Conservation (phyloP, 2,797 vertebrate species). For the Stomatorhinus walkeri region DNA sequence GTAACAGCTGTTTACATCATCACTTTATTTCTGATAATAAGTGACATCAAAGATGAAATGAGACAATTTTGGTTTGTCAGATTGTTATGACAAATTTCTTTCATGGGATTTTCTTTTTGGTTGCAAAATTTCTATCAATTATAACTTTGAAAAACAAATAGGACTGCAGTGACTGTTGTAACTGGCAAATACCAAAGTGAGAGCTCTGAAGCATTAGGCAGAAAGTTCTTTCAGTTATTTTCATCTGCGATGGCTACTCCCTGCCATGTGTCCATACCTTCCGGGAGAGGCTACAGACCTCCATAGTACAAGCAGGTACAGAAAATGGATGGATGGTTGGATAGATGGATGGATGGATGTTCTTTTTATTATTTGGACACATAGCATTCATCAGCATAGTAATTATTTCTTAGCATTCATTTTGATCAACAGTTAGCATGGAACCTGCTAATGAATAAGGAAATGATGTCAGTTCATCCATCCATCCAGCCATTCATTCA, state of each 20-base stretch:
- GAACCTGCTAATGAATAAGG: background rate
- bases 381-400: background rate
- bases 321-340: background rate
- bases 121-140: slow-evolving; percentile 45
- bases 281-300: background rate
- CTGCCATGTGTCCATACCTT: background rate
- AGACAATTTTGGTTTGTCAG: slow-evolving; percentile 49
- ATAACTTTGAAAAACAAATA: slow-evolving; percentile 46
- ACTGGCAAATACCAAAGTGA: slow-evolving; percentile 46
- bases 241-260: background rate
- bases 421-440: background rate
- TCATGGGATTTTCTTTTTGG: slow-evolving; percentile 42
- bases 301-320: background rate
- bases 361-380: background rate
- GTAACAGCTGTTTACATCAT: background rate
- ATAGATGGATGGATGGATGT: background rate
- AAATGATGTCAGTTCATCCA: background rate
- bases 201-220: background rate
- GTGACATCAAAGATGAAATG: slow-evolving; percentile 51
- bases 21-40: slow-evolving; percentile 44
- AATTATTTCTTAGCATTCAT: background rate
- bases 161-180: slow-evolving; percentile 48
- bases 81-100: slow-evolving; percentile 45
- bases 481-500: background rate
- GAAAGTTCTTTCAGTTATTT: background rate